Base-by-base conservation (phyloP, 2,797 vertebrate species). In the Otolemur crassicaudatus region DNA sequence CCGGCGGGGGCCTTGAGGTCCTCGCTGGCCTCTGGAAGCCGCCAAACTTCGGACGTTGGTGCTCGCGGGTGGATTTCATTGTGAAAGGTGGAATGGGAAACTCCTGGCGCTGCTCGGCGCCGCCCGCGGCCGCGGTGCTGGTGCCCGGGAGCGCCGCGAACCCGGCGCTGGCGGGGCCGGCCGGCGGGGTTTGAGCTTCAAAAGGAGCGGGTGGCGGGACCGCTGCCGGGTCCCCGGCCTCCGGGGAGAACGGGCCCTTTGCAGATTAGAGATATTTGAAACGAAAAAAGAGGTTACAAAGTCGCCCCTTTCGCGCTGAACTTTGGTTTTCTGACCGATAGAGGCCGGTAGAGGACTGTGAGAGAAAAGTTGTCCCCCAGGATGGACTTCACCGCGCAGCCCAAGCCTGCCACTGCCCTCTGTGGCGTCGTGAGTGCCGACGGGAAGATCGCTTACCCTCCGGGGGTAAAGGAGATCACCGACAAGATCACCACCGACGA, bases 401-500 rank as follows among this genome's bases (percentile, higher is more conserved):
- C 98, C 97, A 99, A 99, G 98, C 98, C 99, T 85, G 97, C 97
- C 96, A 25, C 97, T 75, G 97, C 97, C 96, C 97, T 98, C 82
- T 96, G 97, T 49, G 97, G 97, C 93, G 97, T 96, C 25, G 95
- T 96, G 88, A 96, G 97, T 79, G 95, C 97, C 92, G 99, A 99
- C 69, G 99, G 99, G 94, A 99, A 99, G 98, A 99, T 99, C 97
- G 98, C 98, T 87, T 99, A 99, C 97, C 99, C 99, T 37, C 99
- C 99, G 0, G 99, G 99, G 96, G 99, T 99, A 22, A 99, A 99
- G 98, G 99, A 99, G 97, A 99, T 99, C 90, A 99, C 99, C 0
- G 99, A 99, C 97, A 99, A 99, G 98, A 99, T 99, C 97, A 99
- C 99, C 97, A 99, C 99, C 91, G 99, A 99, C 98, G 99, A 99